Percentiles rank a stretch among this genome's conserved stretches.
phyloP scores from a whole-genome alignment of 2,113 vertebrate species.

The Pogonocichla stellata region DNA sequence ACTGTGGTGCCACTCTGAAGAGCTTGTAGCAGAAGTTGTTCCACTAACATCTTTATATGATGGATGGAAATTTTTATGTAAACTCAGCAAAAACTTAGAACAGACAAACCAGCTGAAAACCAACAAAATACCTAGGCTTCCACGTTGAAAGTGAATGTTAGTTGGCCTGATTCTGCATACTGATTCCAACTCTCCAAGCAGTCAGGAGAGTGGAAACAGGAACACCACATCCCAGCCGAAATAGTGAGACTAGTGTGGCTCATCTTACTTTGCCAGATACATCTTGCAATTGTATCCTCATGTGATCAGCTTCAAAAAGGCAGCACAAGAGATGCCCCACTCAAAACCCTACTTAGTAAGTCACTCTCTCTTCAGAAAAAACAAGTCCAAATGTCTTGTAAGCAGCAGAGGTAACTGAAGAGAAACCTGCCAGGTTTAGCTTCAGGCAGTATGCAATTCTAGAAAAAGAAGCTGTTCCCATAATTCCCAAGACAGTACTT shows the following conservation, averaged over 20 bases:
- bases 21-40: neutral
- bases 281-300: fast-evolving
- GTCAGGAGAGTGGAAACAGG: neutral
- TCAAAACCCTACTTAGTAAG: neutral
- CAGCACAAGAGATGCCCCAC: neutral
- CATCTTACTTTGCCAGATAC: neutral
- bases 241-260: neutral
- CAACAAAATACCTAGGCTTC: neutral
- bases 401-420: neutral
- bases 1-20: neutral
- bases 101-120: neutral
- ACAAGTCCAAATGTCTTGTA: neutral
- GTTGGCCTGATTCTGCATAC: neutral
- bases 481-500: neutral
- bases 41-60: neutral
- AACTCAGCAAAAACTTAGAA: neutral
- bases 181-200: neutral
- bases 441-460: neutral
- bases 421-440: neutral
- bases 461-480: neutral
- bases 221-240: neutral
- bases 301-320: neutral
- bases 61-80: neutral
- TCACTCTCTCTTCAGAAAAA: neutral
- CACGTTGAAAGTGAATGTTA: neutral